These are phyloP conservation scores for Tanypteryx hageni DNA, from an alignment of 2,888 invertebrate genomes.

Conservation along the genomic window DNA sequence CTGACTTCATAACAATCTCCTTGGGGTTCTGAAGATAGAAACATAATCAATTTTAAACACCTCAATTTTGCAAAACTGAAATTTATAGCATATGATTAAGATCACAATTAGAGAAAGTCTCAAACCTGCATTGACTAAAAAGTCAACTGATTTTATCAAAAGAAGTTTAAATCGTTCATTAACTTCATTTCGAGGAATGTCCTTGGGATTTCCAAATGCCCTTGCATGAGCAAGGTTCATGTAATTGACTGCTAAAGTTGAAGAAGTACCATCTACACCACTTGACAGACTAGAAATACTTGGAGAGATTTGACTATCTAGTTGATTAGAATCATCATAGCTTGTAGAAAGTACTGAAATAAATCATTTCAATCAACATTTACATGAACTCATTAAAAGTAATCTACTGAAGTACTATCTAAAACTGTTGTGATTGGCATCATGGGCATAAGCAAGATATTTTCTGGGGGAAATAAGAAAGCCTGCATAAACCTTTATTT, in stretches of 20 bases:
- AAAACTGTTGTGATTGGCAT: too few species aligned
- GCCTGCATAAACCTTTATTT: too few species aligned
- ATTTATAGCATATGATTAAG: neutral
- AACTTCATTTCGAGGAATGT: slow-evolving; percentile 74
- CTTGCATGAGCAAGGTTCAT: neutral
- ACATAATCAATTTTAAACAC: neutral
- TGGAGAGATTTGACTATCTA: slow-evolving; percentile 72
- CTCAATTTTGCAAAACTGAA: too few species aligned
- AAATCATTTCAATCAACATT: neutral
- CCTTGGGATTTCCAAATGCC: slow-evolving; percentile 64
- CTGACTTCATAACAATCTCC: slow-evolving; percentile 71
- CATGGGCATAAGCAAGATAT: too few species aligned
- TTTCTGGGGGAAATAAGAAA: too few species aligned
- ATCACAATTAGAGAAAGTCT: slow-evolving; percentile 8
- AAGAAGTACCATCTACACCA: slow-evolving; percentile 25
- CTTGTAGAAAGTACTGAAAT: slow-evolving; percentile 73
- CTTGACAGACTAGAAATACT: slow-evolving; percentile 68
- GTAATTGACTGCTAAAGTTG: slow-evolving; percentile 23
- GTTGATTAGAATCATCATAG: slow-evolving; percentile 73
- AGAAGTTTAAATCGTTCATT: slow-evolving; percentile 78
- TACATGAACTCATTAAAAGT: too few species aligned
- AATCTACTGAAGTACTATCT: too few species aligned
- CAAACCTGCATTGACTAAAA: slow-evolving; percentile 74
- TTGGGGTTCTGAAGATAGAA: slow-evolving; percentile 64
- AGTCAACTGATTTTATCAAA: slow-evolving; percentile 77